Evolutionary conservation across 2,888 invertebrate species (phyloP), one percentile per base, ranked within the genome.

Genomic region (Chymomyza procnemis): DNA sequence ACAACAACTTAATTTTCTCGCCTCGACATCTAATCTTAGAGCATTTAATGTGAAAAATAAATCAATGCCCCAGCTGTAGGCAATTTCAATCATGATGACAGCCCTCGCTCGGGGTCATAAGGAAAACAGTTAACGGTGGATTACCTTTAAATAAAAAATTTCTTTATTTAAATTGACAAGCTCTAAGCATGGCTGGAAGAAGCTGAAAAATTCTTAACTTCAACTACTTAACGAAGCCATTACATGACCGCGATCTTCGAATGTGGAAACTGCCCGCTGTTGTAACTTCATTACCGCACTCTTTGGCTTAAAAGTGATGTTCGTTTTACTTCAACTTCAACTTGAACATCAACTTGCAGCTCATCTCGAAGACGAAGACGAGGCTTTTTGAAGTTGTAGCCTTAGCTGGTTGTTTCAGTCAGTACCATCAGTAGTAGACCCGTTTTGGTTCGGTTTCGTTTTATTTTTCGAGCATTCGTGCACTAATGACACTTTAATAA

Each of bases 401-500:
- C 34, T 60, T 50, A 21, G 34, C 41, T 50, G 30, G 41, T 55
- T 47, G 48, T 30, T 58, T 60, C 59, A 61, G 64, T 64, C n/a
- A n/a, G n/a, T 66, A 58, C 54, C 18, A 14, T 48, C 46, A 55
- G 61, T 55, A 59, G 48, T 72, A 71, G 68, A 69, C 61, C 65
- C 62, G 67, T 71, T 62, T 70, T 58, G 68, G 71, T 78, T 86
- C 81, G 83, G 87, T 82, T 78, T 84, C 83, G 85, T 87, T 84
- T 84, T 78, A 84, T 87, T 83, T 82, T 75, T 83, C 77, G 72
- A 79, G 66, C 80, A 76, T 78, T 85, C 80, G 88, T 79, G 84
- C 83, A 85, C 88, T 88, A 89, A 89, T 89, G 88, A 89, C 89
- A 89, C 87, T 81, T 87, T 81, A 89, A 89, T 89, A 89, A 89